Base-by-base conservation (phyloP, 2,888 invertebrate species). In the Holacanthella duospinosa region DNA sequence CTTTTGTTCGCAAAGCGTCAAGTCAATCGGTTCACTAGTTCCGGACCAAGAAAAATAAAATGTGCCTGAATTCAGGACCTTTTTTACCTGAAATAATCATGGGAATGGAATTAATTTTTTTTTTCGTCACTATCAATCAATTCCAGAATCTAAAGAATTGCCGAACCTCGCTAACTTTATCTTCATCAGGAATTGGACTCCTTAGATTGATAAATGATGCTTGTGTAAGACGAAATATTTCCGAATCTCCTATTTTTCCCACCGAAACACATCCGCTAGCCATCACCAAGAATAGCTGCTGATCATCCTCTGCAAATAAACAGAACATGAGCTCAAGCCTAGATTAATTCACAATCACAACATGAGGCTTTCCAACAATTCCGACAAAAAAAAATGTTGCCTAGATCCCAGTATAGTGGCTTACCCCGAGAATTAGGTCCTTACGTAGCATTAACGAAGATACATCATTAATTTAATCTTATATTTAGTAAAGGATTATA, bases 221-320 rank as follows among this genome's bases (percentile, higher is more conserved):
- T 77, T 92, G 91, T 0, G 93, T 94, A 63, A 97, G 88, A 71
- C 93, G 85, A 77, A 95, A 96, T 65, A 99, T 87, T 81, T 99
- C 97, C 0, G 89, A 86, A 74, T 94, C 93, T 55, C 87, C 87
- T 55, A 99, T 86, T 80, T 96, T 96, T 12, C 97, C 97, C 68
- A 96, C 88, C 9, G 96, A 97, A 73, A 94, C 86, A 78, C 95
- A 97, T 43, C 95, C 94, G 19, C 92, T 95, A 60, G 99, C 89
- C 75, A 96, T 83, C 9, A 96, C 92, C 63, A 99, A 83, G 75
- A 93, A 95, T 58, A 92, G 81, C 61, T 92, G 82, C 43, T 88
- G 87, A 75, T 84, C 86, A 76, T 92, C 90, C 59, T 89, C 80
- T 76, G 74, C 25, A 73, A 36, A 36, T 16, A 36, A 36, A 36